Percentiles rank a stretch among this genome's conserved stretches.
These are phyloP conservation scores for Grammomys dolichurus DNA, from an alignment of 2,113 vertebrate genomes.

Conservation along the genomic window DNA sequence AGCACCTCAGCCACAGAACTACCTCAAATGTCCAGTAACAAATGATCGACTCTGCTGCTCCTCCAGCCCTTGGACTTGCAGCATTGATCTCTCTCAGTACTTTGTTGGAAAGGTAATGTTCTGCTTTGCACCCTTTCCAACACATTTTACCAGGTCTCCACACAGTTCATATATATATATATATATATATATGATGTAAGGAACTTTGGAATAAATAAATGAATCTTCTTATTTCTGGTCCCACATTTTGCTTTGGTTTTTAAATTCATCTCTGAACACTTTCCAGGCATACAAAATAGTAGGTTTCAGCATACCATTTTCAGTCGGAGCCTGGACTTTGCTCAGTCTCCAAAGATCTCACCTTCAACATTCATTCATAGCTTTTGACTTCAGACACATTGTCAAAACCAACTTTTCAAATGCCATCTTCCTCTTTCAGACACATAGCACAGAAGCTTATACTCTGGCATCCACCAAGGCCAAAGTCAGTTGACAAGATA, in stretches of 20 bases:
- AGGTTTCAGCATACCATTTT: not conserved
- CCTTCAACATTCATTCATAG: not conserved
- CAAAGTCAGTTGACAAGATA: not conserved
- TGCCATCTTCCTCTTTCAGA: not conserved
- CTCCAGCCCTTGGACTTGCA: not conserved
- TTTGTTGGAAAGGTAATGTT: not conserved
- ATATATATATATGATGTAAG: not conserved
- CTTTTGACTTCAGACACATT: constrained; percentile 6
- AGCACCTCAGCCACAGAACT: not conserved
- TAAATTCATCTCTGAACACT: not conserved
- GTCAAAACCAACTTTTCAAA: not conserved
- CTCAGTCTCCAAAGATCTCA: not conserved
- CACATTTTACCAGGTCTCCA: not conserved
- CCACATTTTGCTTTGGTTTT: not conserved
- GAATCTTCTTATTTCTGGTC: not conserved
- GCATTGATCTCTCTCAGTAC: not conserved
- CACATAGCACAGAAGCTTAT: not conserved
- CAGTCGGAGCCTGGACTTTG: not conserved
- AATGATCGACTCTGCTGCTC: not conserved
- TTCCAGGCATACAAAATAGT: not conserved
- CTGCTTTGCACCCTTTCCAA: not conserved
- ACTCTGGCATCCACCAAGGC: not conserved
- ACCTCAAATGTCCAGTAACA: not conserved
- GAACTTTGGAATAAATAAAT: not conserved
- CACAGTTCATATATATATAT: not conserved